Evolutionary conservation across 2,888 invertebrate genomes (phyloP), one percentile per base, ranked within the genome.

Genomic region (Ceriagrion tenellum): DNA sequence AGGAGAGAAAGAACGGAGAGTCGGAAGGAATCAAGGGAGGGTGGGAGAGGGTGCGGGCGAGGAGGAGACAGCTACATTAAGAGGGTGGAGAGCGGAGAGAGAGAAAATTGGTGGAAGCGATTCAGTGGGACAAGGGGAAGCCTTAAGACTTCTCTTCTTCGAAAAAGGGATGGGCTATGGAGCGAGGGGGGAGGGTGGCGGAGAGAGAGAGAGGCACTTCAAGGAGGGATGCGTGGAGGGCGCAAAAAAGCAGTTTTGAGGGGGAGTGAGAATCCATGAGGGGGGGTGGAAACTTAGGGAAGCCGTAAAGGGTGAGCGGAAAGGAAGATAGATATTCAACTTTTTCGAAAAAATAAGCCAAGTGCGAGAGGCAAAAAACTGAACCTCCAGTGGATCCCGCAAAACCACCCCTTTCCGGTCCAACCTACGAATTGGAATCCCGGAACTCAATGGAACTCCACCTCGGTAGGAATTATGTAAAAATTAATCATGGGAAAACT

Each of bases 91-190:
- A 16, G 16, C 16, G 40, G 47, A 35, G 88, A 30, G 47, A 55
- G 89, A 89, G 89, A 89, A 89, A 55, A 89, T 89, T 55, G 89
- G 89, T 55, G 81, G 81, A 81, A 81, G 81, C 81, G 81, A 81
- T 81, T 81, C 81, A 35, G 81, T 35, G 35, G 81, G 81, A 81
- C 81, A 81, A 35, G 81, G 81, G 81, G 81, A 81, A 81, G 81
- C 81, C 81, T 81, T 81, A 63, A 81, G 81, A 81, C 81, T 81
- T 81, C 81, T 81, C 81, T 81, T 81, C 81, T 69, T 69, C 26
- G 69, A 26, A 69, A 47, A 47, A 47, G 26, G 88, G 47, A n/a
- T 35, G 30, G 47, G 47, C 35, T 16, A 40, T 40, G 88, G 88
- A 23, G 88, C 16, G 88, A 47, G 47, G 47, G 47, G 81, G 47